A percentile compares a stretch with the other conserved stretches of the same genome.
These are phyloP conservation scores for Anastrepha ludens DNA, from an alignment of 1,140 invertebrate genomes.

Conservation along the genomic window DNA sequence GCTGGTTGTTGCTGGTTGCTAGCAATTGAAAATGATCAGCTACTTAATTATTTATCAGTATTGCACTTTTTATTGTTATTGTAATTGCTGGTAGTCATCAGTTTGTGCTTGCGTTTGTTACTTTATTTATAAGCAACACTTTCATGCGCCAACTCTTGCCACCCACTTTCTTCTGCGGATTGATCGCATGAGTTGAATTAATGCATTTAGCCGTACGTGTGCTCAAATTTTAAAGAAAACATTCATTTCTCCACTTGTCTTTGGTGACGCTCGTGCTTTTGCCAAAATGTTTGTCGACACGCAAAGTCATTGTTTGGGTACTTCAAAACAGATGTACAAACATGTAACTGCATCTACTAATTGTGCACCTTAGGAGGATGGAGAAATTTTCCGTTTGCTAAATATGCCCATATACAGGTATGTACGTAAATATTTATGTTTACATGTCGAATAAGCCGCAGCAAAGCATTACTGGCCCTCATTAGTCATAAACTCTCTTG, in stretches of 20 bases:
- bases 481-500: not conserved
- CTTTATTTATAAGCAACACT: not conserved
- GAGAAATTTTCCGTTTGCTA: not conserved
- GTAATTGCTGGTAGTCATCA: not conserved
- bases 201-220: not conserved
- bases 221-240: not conserved
- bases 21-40: conserved; percentile 39
- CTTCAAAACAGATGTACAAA: not conserved
- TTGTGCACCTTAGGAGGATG: not conserved
- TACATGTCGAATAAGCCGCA: too few species aligned
- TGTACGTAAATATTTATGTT: too few species aligned
- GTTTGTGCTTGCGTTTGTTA: not conserved
- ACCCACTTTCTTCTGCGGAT: conserved; percentile 47
- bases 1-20: conserved; percentile 15
- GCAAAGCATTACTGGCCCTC: not conserved
- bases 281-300: conserved; percentile 37
- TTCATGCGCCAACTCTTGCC: conserved; percentile 22
- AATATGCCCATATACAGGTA: not conserved
- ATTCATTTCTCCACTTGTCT: conserved; percentile 45
- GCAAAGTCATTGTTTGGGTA: not conserved
- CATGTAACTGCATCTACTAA: not conserved
- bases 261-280: conserved; percentile 46
- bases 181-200: not conserved
- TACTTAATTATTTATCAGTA: conserved; percentile 13
- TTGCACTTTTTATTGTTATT: conserved; percentile 1